Evolutionary conservation across 2,113 vertebrate species (phyloP).

Genomic region (Mugil cephalus): DNA sequence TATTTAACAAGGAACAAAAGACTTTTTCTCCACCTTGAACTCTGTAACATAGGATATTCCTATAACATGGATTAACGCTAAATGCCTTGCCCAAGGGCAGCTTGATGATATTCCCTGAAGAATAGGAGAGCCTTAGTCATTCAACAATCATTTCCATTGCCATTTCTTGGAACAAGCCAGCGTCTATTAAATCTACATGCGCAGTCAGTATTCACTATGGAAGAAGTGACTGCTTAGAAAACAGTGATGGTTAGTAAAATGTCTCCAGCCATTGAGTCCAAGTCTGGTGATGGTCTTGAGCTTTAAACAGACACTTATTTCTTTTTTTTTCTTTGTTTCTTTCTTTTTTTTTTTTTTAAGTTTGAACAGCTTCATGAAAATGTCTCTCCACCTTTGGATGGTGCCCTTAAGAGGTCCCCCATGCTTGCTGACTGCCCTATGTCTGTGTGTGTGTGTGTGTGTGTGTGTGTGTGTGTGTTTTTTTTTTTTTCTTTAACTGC

Average conservation of each 20-base stretch:
- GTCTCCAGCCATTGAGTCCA: slow-evolving; percentile 4
- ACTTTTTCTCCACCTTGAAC: slow-evolving; percentile 20
- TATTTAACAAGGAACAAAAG: slow-evolving; percentile 22
- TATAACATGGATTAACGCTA: slow-evolving; percentile 41
- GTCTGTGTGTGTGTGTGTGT: slow-evolving; percentile 17
- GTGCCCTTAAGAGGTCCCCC: slow-evolving; percentile 52
- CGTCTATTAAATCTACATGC: slow-evolving; percentile 28
- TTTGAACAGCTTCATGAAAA: slow-evolving; percentile 26
- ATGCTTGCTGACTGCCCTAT: slow-evolving; percentile 39
- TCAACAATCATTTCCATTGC: slow-evolving; percentile 20
- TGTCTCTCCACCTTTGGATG: slow-evolving; percentile 8
- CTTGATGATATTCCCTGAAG: slow-evolving; percentile 27
- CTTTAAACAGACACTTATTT: slow-evolving; percentile 19
- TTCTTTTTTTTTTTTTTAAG: background rate
- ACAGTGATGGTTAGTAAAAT: background rate
- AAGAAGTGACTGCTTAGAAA: slow-evolving; percentile 23
- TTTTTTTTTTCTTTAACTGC: slow-evolving; percentile 26
- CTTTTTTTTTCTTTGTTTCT: too few relatives aligned
- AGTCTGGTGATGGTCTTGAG: slow-evolving; percentile 17
- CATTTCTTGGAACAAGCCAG: slow-evolving; percentile 17
- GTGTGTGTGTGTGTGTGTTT: too few relatives aligned
- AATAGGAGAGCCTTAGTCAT: slow-evolving; percentile 38
- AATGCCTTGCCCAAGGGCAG: slow-evolving; percentile 49
- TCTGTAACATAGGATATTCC: slow-evolving; percentile 30
- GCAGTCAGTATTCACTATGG: slow-evolving; percentile 4